Percentiles rank a stretch among this genome's conserved stretches.
Evolutionary conservation across 2,113 vertebrate species (phyloP).

Genomic region (Dromiciops gliroides): DNA sequence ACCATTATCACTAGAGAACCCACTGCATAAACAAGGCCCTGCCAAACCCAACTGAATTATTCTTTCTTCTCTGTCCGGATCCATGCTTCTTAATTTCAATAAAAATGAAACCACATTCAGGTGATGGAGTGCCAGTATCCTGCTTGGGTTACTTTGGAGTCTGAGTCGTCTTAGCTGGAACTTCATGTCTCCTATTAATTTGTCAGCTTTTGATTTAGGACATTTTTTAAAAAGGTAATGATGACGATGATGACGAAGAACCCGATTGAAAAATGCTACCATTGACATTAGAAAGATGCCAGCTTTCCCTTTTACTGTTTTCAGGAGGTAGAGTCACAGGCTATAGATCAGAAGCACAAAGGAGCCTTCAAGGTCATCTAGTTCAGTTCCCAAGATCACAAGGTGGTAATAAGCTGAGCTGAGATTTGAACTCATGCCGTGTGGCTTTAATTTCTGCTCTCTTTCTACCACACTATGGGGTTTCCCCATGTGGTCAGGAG

Average conservation of each 20-base stretch:
- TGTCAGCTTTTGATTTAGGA: conserved; percentile 31
- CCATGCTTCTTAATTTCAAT: conserved; percentile 41
- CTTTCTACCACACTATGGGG: background rate
- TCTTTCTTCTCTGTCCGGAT: conserved; percentile 27
- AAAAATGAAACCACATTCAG: conserved; percentile 43
- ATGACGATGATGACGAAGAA: background rate
- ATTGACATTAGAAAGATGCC: background rate
- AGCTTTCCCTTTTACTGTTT: background rate
- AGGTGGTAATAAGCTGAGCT: background rate
- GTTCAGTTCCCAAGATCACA: background rate
- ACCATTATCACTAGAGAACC: conserved; percentile 3
- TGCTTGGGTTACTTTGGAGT: conserved; percentile 20
- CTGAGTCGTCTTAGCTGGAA: conserved; percentile 34
- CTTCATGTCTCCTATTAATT: conserved; percentile 4
- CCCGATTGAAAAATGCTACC: background rate
- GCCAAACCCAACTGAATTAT: background rate
- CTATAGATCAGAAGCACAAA: background rate
- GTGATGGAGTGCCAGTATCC: background rate
- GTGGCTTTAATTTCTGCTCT: background rate
- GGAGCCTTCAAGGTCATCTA: background rate
- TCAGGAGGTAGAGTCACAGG: background rate
- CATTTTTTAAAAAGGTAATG: background rate
- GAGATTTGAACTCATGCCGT: background rate
- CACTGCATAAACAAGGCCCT: conserved; percentile 1
- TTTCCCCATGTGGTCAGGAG: background rate